A percentile compares a stretch with the other conserved stretches of the same genome.
phyloP scores from a whole-genome alignment of 2,888 invertebrate species.

The Dorcus hopei region DNA sequence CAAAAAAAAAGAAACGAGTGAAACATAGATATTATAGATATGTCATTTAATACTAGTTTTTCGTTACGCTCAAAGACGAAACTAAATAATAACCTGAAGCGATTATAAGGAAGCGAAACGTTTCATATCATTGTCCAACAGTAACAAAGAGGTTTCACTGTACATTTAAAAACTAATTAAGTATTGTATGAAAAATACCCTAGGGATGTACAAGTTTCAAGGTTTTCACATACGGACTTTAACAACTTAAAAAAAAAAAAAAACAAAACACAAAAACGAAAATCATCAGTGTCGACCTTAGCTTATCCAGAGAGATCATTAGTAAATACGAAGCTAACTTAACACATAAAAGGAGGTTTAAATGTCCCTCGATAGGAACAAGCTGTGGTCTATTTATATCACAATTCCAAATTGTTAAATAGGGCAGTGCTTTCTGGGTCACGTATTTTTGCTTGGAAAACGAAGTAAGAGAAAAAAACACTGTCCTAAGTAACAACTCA shows the following conservation, averaged over 20 bases:
- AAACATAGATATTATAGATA: too few species aligned
- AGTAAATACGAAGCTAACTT: constrained; percentile 26
- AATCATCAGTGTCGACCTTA: constrained; percentile 25
- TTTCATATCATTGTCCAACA: background rate
- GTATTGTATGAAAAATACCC: constrained; percentile 18
- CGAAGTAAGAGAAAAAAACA: constrained; percentile 2
- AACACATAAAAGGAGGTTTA: constrained; percentile 19
- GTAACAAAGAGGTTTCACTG: constrained; percentile 1
- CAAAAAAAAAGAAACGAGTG: too few species aligned
- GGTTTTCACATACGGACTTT: too few species aligned
- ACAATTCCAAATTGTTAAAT: constrained; percentile 40
- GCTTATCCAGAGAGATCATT: constrained; percentile 42
- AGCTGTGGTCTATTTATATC: constrained; percentile 46
- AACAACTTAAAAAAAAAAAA: constrained; percentile 10
- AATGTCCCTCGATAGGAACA: constrained; percentile 46
- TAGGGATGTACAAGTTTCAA: constrained; percentile 7
- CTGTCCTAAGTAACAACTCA: constrained; percentile 19
- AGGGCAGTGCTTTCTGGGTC: constrained; percentile 30
- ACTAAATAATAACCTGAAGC: too few species aligned
- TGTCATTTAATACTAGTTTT: too few species aligned
- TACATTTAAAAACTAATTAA: constrained; percentile 17
- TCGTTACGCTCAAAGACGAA: too few species aligned
- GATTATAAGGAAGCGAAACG: too few species aligned
- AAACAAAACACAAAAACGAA: constrained; percentile 7
- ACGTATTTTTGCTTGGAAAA: background rate